phyloP scores from a whole-genome alignment of 2,888 invertebrate genomes.

The Philonicus albiceps region DNA sequence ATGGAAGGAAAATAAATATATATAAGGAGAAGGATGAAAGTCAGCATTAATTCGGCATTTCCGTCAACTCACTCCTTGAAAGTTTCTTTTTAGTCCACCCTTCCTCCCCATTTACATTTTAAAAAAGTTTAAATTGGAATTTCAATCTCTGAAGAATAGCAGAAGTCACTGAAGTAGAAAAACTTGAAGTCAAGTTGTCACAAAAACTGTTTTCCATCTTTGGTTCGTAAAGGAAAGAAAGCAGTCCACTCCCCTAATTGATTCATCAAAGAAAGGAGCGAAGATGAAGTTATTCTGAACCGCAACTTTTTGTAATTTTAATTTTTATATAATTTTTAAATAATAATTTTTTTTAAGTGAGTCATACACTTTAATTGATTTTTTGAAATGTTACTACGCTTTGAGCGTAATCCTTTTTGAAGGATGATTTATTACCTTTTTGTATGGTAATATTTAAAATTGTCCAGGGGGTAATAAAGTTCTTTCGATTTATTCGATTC shows the following conservation, averaged over 20 bases:
- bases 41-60: constrained; percentile 44
- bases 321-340: constrained; percentile 5
- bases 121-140: constrained; percentile 49
- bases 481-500: too few species aligned
- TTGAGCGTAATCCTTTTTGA: not conserved
- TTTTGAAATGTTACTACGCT: not conserved
- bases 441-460: too few species aligned
- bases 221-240: not conserved
- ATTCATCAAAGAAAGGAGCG: not conserved
- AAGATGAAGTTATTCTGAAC: not conserved
- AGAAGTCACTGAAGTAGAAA: constrained; percentile 47
- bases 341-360: not conserved
- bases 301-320: constrained; percentile 16
- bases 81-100: constrained; percentile 20
- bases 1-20: not conserved
- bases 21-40: constrained; percentile 6
- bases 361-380: not conserved
- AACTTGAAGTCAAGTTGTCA: constrained; percentile 48
- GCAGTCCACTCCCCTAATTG: constrained; percentile 1
- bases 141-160: constrained; percentile 47
- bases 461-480: too few species aligned
- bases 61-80: constrained; percentile 38
- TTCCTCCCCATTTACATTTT: constrained; percentile 39
- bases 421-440: not conserved
- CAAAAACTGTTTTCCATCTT: constrained; percentile 37